Evolutionary conservation across 2,113 vertebrate genomes (phyloP).

Genomic region (Kryptolebias marmoratus): DNA sequence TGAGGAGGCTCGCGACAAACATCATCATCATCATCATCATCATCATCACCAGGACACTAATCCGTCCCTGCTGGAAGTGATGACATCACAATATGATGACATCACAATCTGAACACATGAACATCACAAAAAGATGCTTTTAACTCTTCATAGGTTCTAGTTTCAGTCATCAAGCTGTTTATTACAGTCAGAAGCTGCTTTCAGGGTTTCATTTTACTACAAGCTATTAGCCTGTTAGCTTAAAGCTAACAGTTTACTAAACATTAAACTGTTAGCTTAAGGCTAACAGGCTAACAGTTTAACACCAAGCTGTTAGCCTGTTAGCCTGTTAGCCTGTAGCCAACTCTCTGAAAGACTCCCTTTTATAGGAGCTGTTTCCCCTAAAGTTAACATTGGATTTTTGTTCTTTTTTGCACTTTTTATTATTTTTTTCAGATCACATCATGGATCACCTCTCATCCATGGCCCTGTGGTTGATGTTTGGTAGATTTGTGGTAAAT

Average conservation of each 20-base stretch:
- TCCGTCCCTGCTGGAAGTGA: not conserved
- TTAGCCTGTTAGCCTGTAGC: not conserved
- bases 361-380: too few species aligned
- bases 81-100: too few species aligned
- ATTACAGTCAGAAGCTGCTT: not conserved
- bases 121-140: not conserved
- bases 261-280: too few species aligned
- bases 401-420: too few species aligned
- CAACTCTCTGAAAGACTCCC: too few species aligned
- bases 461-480: too few species aligned
- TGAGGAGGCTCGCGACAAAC: slow-evolving; percentile 2
- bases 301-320: not conserved
- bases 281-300: too few species aligned
- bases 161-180: not conserved
- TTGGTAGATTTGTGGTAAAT: too few species aligned
- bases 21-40: not conserved
- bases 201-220: not conserved
- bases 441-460: too few species aligned
- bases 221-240: not conserved
- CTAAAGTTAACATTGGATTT: too few species aligned
- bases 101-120: not conserved
- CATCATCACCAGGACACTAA: slow-evolving; percentile 1
- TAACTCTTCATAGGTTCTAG: not conserved
- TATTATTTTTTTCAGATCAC: too few species aligned
- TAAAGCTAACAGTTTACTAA: too few species aligned